A percentile compares a stretch with the other conserved stretches of the same genome.
Conservation (phyloP, 23 tunicate genomes). For the Halocynthia aurantium region DNA sequence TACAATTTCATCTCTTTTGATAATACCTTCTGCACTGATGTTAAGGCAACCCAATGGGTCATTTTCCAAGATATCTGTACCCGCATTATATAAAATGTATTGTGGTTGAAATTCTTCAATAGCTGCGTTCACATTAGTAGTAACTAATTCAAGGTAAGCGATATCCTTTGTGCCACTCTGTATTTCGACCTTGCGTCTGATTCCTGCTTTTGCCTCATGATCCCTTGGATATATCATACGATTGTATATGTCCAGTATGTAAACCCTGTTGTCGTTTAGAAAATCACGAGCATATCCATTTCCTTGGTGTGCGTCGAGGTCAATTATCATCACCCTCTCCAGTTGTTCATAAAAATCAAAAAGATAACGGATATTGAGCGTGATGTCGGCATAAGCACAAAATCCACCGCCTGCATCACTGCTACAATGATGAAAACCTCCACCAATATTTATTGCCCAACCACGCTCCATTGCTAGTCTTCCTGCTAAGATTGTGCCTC, state of each 20-base stretch:
- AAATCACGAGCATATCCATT: constrained; percentile 90
- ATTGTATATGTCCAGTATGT: constrained; percentile 76
- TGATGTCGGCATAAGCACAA: constrained; percentile 92
- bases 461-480: constrained; percentile 69
- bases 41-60: constrained; percentile 64
- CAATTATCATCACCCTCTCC: constrained; percentile 63
- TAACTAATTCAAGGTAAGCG: constrained; percentile 45
- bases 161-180: constrained; percentile 19
- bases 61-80: constrained; percentile 74
- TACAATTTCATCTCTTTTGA: constrained; percentile 71
- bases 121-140: constrained; percentile 34
- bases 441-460: constrained; percentile 90
- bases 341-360: constrained; percentile 17
- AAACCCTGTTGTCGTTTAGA: constrained; percentile 56
- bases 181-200: constrained; percentile 72
- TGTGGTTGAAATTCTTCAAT: constrained; percentile 51
- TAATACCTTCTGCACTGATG: constrained; percentile 57
- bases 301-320: constrained; percentile 95
- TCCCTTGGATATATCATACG: constrained; percentile 75
- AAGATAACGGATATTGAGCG: constrained; percentile 41
- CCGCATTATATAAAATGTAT: constrained; percentile 87
- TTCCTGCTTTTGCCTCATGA: constrained; percentile 65
- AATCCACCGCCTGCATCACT: constrained; percentile 74
- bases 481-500: constrained; percentile 78
- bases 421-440: constrained; percentile 93